phyloP scores from a whole-genome alignment of 2,797 vertebrate genomes.

The Syndactyla subalaris region DNA sequence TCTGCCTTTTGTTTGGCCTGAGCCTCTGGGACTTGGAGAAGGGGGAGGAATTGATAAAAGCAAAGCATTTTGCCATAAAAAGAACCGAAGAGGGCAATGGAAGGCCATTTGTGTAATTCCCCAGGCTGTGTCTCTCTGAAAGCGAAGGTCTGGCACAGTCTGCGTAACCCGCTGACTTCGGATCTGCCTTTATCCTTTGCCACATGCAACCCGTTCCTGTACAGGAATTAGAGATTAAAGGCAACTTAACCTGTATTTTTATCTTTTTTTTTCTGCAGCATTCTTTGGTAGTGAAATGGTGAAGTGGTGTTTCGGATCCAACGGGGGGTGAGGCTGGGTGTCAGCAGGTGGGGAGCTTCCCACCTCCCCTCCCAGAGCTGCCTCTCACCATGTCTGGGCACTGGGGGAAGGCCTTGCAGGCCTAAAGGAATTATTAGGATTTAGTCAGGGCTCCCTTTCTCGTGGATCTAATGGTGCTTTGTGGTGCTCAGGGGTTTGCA shows the following conservation, averaged over 20 bases:
- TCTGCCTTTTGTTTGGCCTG: conserved; percentile 72
- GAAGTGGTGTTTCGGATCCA: neutral
- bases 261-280: neutral
- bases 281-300: conserved; percentile 18
- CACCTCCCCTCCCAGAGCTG: neutral
- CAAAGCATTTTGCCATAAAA: conserved; percentile 78
- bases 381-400: fast-evolving
- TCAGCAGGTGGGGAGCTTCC: neutral
- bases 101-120: conserved; percentile 80
- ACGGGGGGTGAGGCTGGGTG: neutral
- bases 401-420: neutral
- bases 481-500: fast-evolving
- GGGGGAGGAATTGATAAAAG: conserved; percentile 78
- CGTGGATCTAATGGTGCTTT: fast-evolving
- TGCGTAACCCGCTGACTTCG: conserved; percentile 72
- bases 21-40: conserved; percentile 74
- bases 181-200: conserved; percentile 69
- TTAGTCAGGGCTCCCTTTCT: neutral
- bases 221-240: conserved; percentile 81
- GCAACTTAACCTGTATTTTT: conserved; percentile 73
- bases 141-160: conserved; percentile 73
- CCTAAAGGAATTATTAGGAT: neutral
- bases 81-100: conserved; percentile 78
- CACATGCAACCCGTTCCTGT: conserved; percentile 62
- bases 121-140: conserved; percentile 83